Evolutionary conservation across 2,113 vertebrate species (phyloP), one percentile per base, ranked within the genome.

Genomic region (Arvicanthis niloticus): DNA sequence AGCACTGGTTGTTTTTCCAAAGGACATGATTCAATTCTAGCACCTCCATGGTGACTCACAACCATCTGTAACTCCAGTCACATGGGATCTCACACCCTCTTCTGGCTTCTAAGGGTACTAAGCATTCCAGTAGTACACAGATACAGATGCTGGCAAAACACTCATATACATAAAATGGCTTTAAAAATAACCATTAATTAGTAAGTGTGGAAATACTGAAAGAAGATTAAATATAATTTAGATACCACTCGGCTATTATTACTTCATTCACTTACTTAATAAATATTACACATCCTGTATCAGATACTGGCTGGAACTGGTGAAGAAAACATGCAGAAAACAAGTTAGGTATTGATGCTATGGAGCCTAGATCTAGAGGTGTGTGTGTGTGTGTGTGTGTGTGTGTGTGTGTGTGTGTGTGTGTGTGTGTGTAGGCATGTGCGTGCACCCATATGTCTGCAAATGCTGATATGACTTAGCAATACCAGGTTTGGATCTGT

Each of bases 401-500:
- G n/a, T 26, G 37, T 58, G 80, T 26, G 37, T 8, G 21, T 6
- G 34, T n/a, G 37, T 15, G 53, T 6, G 21, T 19, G 21, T 26
- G 37, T 16, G 11, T 24, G 29, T 53, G 29, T 80, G 5, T 42
- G 2, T 40, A 5, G 0, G 6, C 58, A 60, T 15, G 22, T 8
- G 11, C 5, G 10, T n/a, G 21, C 13, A 37, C 4, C 3, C 29
- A 48, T 45, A 10, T 86, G 60, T 91, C 86, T 94, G 67, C 16
- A 70, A 91, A 81, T 12, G 16, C 31, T 62, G 67, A 56, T 34
- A 19, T 34, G 53, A 68, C 91, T 88, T 70, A 91, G 94, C 51
- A 67, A 90, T 80, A 93, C 90, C 67, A 88, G 72, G 73, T 94
- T 95, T 84, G 29, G 45, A 34, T 78, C 68, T 94, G 22, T 88